Conservation (phyloP, 2,888 invertebrate species). For the Tholera decimalis region DNA sequence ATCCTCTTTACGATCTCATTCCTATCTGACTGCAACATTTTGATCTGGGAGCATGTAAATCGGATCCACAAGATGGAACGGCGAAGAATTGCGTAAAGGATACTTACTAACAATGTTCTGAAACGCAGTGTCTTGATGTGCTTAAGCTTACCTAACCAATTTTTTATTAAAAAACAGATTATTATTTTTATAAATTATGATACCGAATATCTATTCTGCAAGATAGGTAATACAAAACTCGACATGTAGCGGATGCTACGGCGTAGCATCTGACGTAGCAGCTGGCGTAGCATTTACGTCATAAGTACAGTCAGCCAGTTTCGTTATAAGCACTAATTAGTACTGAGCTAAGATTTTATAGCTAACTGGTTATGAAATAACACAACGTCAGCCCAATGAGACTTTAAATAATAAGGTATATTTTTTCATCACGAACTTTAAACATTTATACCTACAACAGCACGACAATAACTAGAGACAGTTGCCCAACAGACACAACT, state of each 20-base stretch:
- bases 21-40: slow-evolving; percentile 41
- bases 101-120: slow-evolving; percentile 19
- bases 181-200: not conserved
- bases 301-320: not conserved
- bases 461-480: too few species aligned
- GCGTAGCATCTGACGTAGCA: slow-evolving; percentile 26
- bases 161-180: slow-evolving; percentile 11
- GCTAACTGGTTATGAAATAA: not conserved
- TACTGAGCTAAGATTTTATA: not conserved
- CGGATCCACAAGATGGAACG: slow-evolving; percentile 38
- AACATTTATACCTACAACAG: too few species aligned
- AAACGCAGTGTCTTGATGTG: not conserved
- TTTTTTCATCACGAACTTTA: too few species aligned
- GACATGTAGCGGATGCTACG: not conserved
- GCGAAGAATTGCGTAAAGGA: slow-evolving; percentile 8
- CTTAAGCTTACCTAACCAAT: not conserved
- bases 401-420: not conserved
- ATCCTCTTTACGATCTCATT: slow-evolving; percentile 55
- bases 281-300: slow-evolving; percentile 17
- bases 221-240: not conserved
- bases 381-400: slow-evolving; percentile 1
- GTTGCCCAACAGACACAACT: too few species aligned
- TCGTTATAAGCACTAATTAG: slow-evolving; percentile 1
- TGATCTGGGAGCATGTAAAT: slow-evolving; percentile 53
- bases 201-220: not conserved